Conservation (phyloP, 37 sponge, comb jelly and placozoan species). For the Eunapius fragilis region DNA sequence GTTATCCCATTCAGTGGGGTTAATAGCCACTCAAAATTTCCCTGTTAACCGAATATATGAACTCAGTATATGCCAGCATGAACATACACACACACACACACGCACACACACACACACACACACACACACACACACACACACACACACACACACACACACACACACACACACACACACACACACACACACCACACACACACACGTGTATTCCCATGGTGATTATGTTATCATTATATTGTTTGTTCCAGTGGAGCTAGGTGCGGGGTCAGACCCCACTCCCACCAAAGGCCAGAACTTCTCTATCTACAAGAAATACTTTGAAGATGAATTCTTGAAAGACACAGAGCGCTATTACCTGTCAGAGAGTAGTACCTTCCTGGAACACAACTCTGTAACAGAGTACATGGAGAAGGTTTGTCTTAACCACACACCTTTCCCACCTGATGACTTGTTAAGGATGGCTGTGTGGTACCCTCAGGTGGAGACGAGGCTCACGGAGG, state of each 20-base stretch:
- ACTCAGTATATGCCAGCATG: no score
- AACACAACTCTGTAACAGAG: slow-evolving; percentile 94
- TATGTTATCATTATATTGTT: no score
- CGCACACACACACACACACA: no score
- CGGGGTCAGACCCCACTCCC: slow-evolving; percentile 64
- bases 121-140: no score
- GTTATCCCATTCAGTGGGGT: no score
- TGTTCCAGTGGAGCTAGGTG: slow-evolving; percentile 85
- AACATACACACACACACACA: no score
- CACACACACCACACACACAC: neutral
- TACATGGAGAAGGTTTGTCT: slow-evolving; percentile 87
- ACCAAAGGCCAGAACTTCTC: slow-evolving; percentile 73
- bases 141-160: no score
- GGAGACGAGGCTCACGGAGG: slow-evolving; percentile 88
- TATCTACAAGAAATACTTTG: slow-evolving; percentile 88
- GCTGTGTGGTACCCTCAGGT: slow-evolving; percentile 32
- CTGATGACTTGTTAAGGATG: neutral
- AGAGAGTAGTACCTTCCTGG: slow-evolving; percentile 87
- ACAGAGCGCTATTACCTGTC: slow-evolving; percentile 86
- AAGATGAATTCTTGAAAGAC: slow-evolving; percentile 82
- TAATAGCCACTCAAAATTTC: no score
- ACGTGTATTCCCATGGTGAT: neutral
- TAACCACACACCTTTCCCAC: neutral
- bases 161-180: neutral
- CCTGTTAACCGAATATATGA: no score